A percentile compares a stretch with the other conserved stretches of the same genome.
phyloP scores from a whole-genome alignment of 2,888 invertebrate species.

The Microctonus brassicae region DNA sequence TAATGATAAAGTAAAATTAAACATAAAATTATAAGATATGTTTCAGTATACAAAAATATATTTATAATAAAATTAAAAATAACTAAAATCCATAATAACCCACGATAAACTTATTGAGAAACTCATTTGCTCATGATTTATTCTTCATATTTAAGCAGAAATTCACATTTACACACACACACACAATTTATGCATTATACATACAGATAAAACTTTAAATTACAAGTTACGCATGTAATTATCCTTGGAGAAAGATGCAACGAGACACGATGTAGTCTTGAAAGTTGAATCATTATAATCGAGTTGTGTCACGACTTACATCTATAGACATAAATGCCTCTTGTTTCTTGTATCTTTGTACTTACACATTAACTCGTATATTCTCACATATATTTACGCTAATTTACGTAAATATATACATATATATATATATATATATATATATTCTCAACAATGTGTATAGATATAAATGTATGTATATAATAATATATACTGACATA shows the following conservation, averaged over 20 bases:
- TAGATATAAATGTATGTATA: no score
- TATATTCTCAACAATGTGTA: no score
- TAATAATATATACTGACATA: no score
- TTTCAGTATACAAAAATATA: no score
- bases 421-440: no score
- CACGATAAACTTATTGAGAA: neutral
- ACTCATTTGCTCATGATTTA: neutral
- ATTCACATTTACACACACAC: neutral
- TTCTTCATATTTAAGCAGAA: no score
- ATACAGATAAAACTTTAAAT: constrained; percentile 2
- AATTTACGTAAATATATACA: neutral
- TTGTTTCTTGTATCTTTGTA: constrained; percentile 16
- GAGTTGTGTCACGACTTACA: constrained; percentile 51
- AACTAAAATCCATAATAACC: neutral
- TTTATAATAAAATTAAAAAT: no score
- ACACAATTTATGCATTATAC: no score
- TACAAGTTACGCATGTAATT: constrained; percentile 46
- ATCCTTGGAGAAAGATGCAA: constrained; percentile 33
- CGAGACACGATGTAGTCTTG: constrained; percentile 37
- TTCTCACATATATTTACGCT: neutral
- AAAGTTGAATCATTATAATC: constrained; percentile 63
- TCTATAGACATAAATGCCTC: constrained; percentile 40
- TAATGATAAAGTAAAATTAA: neutral
- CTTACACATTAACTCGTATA: neutral
- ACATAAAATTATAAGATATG: neutral